Conservation (phyloP, 2,113 vertebrate genomes). For the Nothocercus julius region DNA sequence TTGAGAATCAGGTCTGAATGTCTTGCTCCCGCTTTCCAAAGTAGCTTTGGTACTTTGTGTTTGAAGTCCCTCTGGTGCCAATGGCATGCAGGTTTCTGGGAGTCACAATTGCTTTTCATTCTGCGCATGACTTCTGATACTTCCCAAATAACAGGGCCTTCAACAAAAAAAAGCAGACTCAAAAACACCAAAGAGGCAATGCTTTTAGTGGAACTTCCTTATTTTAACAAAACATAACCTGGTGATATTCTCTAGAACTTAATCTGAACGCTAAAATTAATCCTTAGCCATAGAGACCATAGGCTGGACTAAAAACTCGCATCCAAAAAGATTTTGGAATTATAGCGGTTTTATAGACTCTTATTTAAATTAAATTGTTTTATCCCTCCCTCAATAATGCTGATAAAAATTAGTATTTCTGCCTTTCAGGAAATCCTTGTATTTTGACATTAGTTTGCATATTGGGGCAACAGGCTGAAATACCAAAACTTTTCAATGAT, state of each 20-base stretch:
- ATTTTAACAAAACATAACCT: constrained; percentile 10
- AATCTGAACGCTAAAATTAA: background rate
- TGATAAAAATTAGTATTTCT: background rate
- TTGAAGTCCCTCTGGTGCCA: background rate
- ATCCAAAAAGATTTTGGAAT: background rate
- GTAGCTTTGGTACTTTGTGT: fast-evolving
- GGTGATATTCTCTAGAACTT: background rate
- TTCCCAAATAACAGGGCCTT: background rate
- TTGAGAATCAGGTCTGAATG: background rate
- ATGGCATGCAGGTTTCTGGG: background rate
- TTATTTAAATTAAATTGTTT: background rate
- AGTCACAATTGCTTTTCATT: background rate
- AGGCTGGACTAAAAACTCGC: background rate
- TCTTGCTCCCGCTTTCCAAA: background rate
- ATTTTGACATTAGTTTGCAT: background rate
- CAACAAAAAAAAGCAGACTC: background rate
- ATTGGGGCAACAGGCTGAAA: background rate
- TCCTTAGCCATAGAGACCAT: background rate
- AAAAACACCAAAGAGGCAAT: background rate
- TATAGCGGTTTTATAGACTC: background rate
- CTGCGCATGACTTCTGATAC: background rate
- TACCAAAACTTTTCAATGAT: background rate
- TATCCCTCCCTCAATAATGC: background rate
- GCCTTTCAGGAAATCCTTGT: background rate
- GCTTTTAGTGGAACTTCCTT: background rate